Conservation (phyloP, 2,113 vertebrate genomes). For the Cebidichthys violaceus region DNA sequence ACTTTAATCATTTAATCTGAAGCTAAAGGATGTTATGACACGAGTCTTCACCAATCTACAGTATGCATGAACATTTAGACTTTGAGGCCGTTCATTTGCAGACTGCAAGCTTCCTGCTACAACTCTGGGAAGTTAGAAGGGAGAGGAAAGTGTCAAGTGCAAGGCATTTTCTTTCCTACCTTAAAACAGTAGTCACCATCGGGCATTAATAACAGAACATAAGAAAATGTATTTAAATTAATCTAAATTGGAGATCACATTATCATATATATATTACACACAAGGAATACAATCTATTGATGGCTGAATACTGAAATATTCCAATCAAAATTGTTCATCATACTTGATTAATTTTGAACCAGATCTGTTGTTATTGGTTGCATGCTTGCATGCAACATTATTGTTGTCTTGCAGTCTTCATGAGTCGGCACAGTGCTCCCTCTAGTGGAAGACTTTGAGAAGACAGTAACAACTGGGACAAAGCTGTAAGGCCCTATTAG, state of each 20-base stretch:
- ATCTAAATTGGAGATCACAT: background rate
- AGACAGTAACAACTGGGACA: conserved; percentile 16
- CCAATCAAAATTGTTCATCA: background rate
- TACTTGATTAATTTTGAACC: background rate
- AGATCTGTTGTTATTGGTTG: background rate
- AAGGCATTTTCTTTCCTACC: background rate
- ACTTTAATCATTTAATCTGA: conserved; percentile 67
- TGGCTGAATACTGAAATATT: background rate
- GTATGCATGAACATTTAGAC: conserved; percentile 16
- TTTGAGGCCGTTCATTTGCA: background rate
- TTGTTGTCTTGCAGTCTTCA: conserved; percentile 6
- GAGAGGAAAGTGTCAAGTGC: background rate
- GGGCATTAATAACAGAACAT: background rate
- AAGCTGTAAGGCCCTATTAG: background rate
- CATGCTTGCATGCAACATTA: background rate
- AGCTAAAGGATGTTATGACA: conserved; percentile 49
- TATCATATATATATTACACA: background rate
- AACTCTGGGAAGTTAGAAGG: background rate
- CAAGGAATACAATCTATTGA: background rate
- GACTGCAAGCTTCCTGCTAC: background rate
- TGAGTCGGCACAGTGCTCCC: conserved; percentile 42
- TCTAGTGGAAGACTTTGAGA: conserved; percentile 55
- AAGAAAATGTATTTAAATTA: background rate
- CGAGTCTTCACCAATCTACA: conserved; percentile 35
- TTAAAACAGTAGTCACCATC: background rate